A percentile compares a stretch with the other conserved stretches of the same genome.
Evolutionary conservation across 2,888 invertebrate genomes (phyloP).

Genomic region (Oxyscelio sp.): DNA sequence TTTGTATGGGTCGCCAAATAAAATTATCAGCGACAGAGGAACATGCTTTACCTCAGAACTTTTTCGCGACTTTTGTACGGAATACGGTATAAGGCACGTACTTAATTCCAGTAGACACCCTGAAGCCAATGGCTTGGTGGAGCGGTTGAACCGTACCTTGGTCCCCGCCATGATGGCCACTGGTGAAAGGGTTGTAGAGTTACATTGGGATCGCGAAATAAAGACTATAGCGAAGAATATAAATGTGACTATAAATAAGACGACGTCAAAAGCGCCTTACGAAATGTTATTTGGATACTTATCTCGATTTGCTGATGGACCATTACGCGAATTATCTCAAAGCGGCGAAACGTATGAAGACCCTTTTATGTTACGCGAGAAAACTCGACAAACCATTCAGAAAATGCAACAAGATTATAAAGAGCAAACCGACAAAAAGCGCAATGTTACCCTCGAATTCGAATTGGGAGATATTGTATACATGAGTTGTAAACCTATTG

Average conservation of each 20-base stretch:
- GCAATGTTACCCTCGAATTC: background rate
- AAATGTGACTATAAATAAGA: conserved; percentile 34
- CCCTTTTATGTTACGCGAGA: background rate
- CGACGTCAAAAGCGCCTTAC: conserved; percentile 51
- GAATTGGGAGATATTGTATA: conserved; percentile 25
- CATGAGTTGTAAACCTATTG: background rate
- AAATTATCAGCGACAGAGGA: background rate
- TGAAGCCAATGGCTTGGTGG: conserved; percentile 60
- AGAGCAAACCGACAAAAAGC: background rate
- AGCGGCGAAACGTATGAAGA: background rate
- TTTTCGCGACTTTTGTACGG: background rate
- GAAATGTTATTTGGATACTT: conserved; percentile 58
- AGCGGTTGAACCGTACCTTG: too few species aligned
- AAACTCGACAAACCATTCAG: conserved; percentile 8
- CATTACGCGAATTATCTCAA: background rate
- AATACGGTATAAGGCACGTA: conserved; percentile 2
- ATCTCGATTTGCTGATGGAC: conserved; percentile 54
- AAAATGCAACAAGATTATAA: conserved; percentile 19
- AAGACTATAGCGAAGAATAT: conserved; percentile 31
- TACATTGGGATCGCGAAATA: conserved; percentile 49
- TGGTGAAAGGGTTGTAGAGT: background rate
- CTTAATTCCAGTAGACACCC: too few species aligned
- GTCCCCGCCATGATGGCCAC: conserved; percentile 34
- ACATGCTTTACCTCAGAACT: background rate
- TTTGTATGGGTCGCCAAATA: conserved; percentile 50